Percentiles rank a stretch among this genome's conserved stretches.
Evolutionary conservation across 2,113 vertebrate genomes (phyloP).

Genomic region (Pandion haliaetus): DNA sequence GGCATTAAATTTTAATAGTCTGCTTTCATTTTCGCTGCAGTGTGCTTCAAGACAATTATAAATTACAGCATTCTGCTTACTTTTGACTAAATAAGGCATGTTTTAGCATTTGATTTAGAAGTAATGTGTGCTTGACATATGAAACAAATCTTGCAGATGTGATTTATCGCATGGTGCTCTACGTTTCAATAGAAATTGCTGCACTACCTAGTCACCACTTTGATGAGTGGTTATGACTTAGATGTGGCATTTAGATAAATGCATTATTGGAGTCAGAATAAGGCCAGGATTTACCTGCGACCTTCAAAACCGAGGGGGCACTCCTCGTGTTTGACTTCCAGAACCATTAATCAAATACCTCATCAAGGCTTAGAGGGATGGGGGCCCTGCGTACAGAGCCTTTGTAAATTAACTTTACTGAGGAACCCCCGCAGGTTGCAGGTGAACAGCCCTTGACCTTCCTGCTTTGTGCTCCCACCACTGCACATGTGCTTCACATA

Average conservation of each 20-base stretch:
- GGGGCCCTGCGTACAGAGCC: background rate
- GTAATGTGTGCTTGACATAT: slow-evolving; percentile 64
- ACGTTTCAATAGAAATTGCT: slow-evolving; percentile 40
- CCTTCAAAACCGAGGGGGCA: slow-evolving; percentile 21
- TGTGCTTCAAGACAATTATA: slow-evolving; percentile 68
- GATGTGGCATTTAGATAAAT: slow-evolving; percentile 21
- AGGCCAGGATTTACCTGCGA: background rate
- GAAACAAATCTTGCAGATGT: slow-evolving; percentile 65
- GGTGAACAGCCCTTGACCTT: slow-evolving; percentile 42
- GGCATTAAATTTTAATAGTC: slow-evolving; percentile 78
- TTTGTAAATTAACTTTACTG: slow-evolving; percentile 42
- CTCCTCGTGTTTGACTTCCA: background rate
- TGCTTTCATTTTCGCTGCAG: slow-evolving; percentile 72
- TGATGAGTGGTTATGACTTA: background rate
- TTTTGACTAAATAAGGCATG: slow-evolving; percentile 75
- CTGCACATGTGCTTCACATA: slow-evolving; percentile 11
- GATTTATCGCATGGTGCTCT: slow-evolving; percentile 60
- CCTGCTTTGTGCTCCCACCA: background rate
- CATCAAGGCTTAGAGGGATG: background rate
- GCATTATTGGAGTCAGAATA: background rate
- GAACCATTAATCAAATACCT: slow-evolving; percentile 22
- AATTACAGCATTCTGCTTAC: slow-evolving; percentile 76
- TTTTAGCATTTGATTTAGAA: slow-evolving; percentile 77
- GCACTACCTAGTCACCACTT: background rate
- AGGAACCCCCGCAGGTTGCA: background rate